A percentile compares a stretch with the other conserved stretches of the same genome.
These are phyloP conservation scores for Panthera leo DNA, from an alignment of 2,113 vertebrate genomes.

Conservation along the genomic window DNA sequence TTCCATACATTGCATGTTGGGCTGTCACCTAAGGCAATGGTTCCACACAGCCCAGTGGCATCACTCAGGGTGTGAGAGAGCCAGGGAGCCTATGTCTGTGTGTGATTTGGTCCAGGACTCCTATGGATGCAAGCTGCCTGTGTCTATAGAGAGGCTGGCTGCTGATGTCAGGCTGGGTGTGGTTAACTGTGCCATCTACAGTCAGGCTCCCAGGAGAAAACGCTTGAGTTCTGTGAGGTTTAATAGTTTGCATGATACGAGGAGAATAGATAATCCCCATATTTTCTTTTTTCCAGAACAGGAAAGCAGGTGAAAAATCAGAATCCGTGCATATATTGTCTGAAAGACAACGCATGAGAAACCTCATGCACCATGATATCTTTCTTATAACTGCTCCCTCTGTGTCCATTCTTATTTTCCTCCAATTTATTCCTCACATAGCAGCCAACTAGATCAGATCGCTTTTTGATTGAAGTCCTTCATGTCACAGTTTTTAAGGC, in stretches of 20 bases:
- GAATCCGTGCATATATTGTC: not conserved
- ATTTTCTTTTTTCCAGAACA: not conserved
- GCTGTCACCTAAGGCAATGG: not conserved
- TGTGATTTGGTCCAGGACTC: not conserved
- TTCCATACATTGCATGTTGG: not conserved
- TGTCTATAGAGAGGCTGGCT: not conserved
- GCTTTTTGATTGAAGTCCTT: not conserved
- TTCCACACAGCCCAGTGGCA: not conserved
- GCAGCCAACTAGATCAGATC: not conserved
- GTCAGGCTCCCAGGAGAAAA: not conserved
- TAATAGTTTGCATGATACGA: not conserved
- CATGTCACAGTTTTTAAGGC: not conserved
- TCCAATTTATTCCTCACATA: not conserved
- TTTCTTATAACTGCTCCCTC: not conserved
- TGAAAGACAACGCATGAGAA: not conserved
- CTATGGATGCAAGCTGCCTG: not conserved
- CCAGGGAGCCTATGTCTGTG: not conserved
- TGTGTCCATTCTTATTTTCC: not conserved
- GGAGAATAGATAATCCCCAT: not conserved
- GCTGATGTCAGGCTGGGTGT: not conserved
- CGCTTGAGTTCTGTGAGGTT: not conserved
- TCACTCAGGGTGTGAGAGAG: not conserved
- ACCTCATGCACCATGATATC: not conserved
- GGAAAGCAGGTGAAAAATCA: not conserved
- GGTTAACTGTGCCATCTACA: not conserved